These are phyloP conservation scores for Otis tarda DNA, from an alignment of 2,113 vertebrate genomes.

Conservation along the genomic window DNA sequence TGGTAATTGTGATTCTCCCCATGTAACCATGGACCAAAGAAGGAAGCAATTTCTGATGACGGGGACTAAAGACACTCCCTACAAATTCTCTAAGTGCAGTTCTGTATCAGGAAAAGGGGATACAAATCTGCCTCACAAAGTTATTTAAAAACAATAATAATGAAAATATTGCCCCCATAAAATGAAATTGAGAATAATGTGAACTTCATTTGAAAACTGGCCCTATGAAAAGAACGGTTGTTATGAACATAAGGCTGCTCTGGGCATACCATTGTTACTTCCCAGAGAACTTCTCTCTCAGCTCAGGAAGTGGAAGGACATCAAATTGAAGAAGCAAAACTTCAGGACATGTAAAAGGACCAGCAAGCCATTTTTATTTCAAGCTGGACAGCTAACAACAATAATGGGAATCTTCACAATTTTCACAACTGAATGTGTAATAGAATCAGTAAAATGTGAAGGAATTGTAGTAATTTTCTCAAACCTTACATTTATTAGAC, in stretches of 20 bases:
- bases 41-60: neutral
- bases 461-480: neutral
- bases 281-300: neutral
- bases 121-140: neutral
- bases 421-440: neutral
- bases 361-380: neutral
- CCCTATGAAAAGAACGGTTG: neutral
- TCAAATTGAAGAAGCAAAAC: neutral
- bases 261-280: neutral
- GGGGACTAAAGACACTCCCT: neutral
- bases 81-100: neutral
- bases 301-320: neutral
- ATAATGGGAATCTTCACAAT: neutral
- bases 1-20: neutral
- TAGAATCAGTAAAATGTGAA: conserved; percentile 24
- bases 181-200: neutral
- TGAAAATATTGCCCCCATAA: neutral
- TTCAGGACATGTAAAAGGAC: neutral
- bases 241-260: neutral
- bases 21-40: neutral
- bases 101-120: neutral
- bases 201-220: neutral
- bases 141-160: neutral
- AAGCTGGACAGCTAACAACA: neutral
- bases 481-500: conserved; percentile 46